Evolutionary conservation across 1,140 invertebrate species (phyloP).

Genomic region (Drosophila ambigua): DNA sequence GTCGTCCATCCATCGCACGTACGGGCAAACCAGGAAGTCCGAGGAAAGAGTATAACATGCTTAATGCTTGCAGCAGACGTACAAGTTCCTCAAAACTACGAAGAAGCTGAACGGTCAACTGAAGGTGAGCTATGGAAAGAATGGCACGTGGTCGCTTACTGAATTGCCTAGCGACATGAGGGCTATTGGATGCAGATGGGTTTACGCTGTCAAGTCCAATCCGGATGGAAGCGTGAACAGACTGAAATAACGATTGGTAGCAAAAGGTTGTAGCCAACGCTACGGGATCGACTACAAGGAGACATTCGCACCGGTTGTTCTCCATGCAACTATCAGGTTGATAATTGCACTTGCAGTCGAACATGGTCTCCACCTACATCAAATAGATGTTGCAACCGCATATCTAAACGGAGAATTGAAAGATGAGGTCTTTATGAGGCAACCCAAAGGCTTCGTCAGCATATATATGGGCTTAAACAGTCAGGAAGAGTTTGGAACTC

Average conservation of each 20-base stretch:
- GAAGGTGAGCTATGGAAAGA: neutral
- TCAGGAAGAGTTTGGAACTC: too few species aligned
- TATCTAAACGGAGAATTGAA: slow-evolving; percentile 31
- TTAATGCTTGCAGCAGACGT: too few species aligned
- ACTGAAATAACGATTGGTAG: slow-evolving; percentile 4
- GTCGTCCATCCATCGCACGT: too few species aligned
- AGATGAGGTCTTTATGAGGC: slow-evolving; percentile 25
- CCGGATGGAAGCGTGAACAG: too few species aligned
- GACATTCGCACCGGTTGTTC: slow-evolving; percentile 11
- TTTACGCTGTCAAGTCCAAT: too few species aligned
- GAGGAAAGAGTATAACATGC: neutral
- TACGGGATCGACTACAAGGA: slow-evolving; percentile 22
- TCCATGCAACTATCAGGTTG: slow-evolving; percentile 22
- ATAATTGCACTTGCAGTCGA: slow-evolving; percentile 15
- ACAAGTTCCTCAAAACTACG: too few species aligned
- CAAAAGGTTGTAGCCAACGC: slow-evolving; percentile 19
- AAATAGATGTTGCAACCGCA: slow-evolving; percentile 28
- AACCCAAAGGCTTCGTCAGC: slow-evolving; percentile 9
- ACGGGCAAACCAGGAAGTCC: neutral
- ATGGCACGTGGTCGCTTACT: too few species aligned
- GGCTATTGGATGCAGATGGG: too few species aligned
- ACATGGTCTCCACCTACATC: slow-evolving; percentile 11
- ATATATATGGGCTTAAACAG: too few species aligned
- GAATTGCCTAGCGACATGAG: neutral
- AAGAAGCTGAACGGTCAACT: neutral